Conservation (phyloP, 1,140 invertebrate genomes). For the Drosophila ambigua region DNA sequence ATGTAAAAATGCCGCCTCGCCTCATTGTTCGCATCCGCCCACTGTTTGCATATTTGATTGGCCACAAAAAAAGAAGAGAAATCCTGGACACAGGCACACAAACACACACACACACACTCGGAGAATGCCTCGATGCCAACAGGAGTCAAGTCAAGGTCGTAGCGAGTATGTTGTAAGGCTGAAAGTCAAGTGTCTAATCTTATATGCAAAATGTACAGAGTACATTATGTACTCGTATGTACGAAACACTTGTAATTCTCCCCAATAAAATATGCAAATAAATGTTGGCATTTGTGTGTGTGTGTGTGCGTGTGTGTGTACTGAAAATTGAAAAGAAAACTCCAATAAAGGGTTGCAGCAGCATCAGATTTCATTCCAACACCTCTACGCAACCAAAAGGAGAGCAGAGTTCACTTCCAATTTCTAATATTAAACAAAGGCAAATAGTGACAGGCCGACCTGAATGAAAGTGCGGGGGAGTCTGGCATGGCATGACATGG, state of each 20-base stretch:
- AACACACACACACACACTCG: slow-evolving; percentile 8
- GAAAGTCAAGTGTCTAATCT: slow-evolving; percentile 50
- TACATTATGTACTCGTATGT: slow-evolving; percentile 38
- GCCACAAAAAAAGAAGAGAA: slow-evolving; percentile 65
- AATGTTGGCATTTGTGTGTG: slow-evolving; percentile 42
- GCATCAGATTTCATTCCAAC: slow-evolving; percentile 27
- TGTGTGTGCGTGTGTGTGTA: slow-evolving; percentile 5
- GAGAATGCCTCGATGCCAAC: not conserved
- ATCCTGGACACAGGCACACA: slow-evolving; percentile 8
- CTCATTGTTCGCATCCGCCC: slow-evolving; percentile 27
- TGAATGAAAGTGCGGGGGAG: not conserved
- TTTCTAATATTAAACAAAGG: slow-evolving; percentile 63
- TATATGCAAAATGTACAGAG: slow-evolving; percentile 36
- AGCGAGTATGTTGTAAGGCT: slow-evolving; percentile 33
- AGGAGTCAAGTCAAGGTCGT: slow-evolving; percentile 58
- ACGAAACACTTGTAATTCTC: slow-evolving; percentile 7
- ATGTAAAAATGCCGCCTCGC: slow-evolving; percentile 26
- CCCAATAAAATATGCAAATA: slow-evolving; percentile 77
- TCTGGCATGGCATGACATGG: slow-evolving; percentile 12
- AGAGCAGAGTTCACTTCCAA: slow-evolving; percentile 55
- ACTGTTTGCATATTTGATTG: slow-evolving; percentile 79
- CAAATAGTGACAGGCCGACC: slow-evolving; percentile 33
- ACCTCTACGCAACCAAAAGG: slow-evolving; percentile 24
- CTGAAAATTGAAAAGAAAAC: slow-evolving; percentile 44
- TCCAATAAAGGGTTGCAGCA: slow-evolving; percentile 37